Conservation (phyloP, 2,113 vertebrate genomes). For the Corvus moneduloides region DNA sequence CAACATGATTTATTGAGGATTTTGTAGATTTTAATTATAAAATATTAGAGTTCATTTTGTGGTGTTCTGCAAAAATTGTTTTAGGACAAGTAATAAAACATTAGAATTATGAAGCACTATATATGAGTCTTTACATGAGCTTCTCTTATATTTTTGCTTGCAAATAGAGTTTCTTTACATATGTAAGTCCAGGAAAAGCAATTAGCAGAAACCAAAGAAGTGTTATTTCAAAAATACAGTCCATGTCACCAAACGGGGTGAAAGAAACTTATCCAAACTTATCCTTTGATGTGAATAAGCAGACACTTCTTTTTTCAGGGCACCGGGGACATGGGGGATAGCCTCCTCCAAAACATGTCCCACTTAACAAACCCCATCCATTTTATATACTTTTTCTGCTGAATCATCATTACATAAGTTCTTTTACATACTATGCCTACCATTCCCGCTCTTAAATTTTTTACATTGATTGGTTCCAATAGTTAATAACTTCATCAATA, state of each 20-base stretch:
- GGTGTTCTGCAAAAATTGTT: not conserved
- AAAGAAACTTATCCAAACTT: not conserved
- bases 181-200: not conserved
- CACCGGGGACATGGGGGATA: not conserved
- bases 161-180: not conserved
- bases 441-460: not conserved
- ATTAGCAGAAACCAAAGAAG: not conserved
- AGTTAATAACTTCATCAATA: not conserved
- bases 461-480: not conserved
- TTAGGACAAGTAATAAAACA: not conserved
- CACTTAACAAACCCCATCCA: not conserved
- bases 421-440: not conserved
- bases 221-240: not conserved
- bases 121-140: not conserved
- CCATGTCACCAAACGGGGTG: not conserved
- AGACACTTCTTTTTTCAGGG: not conserved
- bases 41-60: not conserved
- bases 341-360: not conserved
- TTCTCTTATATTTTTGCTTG: not conserved
- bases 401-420: not conserved
- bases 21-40: not conserved
- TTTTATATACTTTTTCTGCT: not conserved
- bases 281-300: not conserved
- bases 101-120: not conserved
- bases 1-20: not conserved